Conservation (phyloP, 2,797 vertebrate genomes). For the Octomys mimax region DNA sequence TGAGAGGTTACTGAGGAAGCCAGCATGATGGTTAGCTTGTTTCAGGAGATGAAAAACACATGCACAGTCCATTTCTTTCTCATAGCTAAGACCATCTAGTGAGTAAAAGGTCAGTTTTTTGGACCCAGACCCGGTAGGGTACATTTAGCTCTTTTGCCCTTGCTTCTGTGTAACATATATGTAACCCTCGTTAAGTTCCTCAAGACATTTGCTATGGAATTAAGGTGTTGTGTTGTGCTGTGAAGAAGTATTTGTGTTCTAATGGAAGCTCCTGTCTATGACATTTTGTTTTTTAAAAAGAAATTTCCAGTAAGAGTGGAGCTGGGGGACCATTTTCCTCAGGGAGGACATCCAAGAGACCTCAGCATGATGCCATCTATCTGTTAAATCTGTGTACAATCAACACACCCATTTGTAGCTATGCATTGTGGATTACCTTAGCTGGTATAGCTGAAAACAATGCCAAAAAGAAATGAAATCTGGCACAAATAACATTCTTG, state of each 20-base stretch:
- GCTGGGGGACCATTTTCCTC: background rate
- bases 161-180: background rate
- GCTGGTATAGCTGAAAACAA: background rate
- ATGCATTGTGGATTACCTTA: background rate
- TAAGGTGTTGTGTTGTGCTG: background rate
- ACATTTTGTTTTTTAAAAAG: background rate
- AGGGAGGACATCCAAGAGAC: background rate
- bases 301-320: background rate
- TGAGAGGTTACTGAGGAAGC: background rate
- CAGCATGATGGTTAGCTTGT: background rate
- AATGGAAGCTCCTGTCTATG: background rate
- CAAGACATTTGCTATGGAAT: background rate
- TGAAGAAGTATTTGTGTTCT: constrained; percentile 3
- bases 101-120: background rate
- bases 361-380: background rate
- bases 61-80: background rate
- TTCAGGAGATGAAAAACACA: constrained; percentile 20
- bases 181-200: background rate
- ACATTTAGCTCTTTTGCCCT: background rate
- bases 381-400: background rate
- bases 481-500: constrained; percentile 29
- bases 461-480: constrained; percentile 45
- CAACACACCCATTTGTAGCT: background rate
- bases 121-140: background rate
- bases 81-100: background rate